phyloP scores from a whole-genome alignment of 2,888 invertebrate genomes.

The Operophtera brumata region DNA sequence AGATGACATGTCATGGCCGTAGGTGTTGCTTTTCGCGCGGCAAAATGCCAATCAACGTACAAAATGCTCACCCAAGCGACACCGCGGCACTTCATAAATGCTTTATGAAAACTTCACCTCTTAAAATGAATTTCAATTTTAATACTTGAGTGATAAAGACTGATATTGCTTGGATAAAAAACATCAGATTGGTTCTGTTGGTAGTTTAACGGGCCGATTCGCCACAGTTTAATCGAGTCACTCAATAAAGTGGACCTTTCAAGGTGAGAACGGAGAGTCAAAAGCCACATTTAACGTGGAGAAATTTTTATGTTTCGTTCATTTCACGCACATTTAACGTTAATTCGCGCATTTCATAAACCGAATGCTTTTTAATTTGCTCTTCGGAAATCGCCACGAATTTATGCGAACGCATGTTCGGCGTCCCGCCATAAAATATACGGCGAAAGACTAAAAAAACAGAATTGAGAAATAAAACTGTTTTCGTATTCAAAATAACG shows the following conservation, averaged over 20 bases:
- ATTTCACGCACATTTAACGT: conserved; percentile 75
- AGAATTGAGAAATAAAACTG: conserved; percentile 65
- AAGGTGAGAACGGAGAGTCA: conserved; percentile 67
- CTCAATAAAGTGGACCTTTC: conserved; percentile 63
- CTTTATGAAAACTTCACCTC: conserved; percentile 19
- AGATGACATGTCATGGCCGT: conserved; percentile 71
- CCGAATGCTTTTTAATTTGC: conserved; percentile 55
- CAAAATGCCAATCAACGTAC: conserved; percentile 74
- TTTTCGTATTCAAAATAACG: conserved; percentile 61
- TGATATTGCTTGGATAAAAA: conserved; percentile 22
- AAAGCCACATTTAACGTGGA: conserved; percentile 61
- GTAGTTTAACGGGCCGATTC: conserved; percentile 72
- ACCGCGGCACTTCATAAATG: conserved; percentile 37
- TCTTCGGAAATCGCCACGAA: conserved; percentile 54
- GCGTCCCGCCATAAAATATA: conserved; percentile 57
- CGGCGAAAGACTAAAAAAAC: conserved; percentile 52
- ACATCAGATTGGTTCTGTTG: conserved; percentile 36
- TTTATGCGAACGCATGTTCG: conserved; percentile 59
- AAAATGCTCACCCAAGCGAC: conserved; percentile 68
- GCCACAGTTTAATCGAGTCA: conserved; percentile 72
- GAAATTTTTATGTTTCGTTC: conserved; percentile 71
- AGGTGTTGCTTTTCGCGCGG: conserved; percentile 78
- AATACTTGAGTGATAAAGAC: conserved; percentile 36
- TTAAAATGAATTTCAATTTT: conserved; percentile 43
- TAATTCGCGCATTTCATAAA: conserved; percentile 64